Evolutionary conservation across 2,113 vertebrate species (phyloP).

Genomic region (Saimiri boliviensis): DNA sequence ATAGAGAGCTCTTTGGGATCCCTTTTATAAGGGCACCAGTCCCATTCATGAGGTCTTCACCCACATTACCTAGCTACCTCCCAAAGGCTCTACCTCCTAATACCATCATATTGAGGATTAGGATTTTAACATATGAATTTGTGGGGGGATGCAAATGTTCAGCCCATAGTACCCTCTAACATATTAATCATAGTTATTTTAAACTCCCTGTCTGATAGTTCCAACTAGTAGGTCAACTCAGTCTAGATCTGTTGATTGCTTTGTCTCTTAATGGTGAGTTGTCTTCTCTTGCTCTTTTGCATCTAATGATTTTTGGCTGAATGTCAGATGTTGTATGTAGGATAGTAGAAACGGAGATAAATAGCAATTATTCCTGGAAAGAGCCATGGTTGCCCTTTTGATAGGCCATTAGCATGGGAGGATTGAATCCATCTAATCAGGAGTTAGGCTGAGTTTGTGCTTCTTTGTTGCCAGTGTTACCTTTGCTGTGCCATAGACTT

Average conservation of each 20-base stretch:
- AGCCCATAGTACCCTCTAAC: neutral
- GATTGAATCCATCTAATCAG: neutral
- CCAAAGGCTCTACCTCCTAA: neutral
- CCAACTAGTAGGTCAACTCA: neutral
- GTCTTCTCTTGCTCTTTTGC: constrained; percentile 41
- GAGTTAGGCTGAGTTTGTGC: neutral
- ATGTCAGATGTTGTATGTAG: neutral
- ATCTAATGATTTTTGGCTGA: constrained; percentile 34
- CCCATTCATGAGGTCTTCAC: neutral
- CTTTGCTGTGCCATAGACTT: neutral
- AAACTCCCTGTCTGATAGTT: constrained; percentile 22
- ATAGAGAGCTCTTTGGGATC: neutral
- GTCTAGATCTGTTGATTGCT: neutral
- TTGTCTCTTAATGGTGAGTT: constrained; percentile 19
- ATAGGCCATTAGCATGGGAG: neutral
- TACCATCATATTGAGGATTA: neutral
- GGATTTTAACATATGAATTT: neutral
- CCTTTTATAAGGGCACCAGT: neutral
- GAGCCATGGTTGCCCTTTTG: neutral
- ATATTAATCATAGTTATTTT: constrained; percentile 31
- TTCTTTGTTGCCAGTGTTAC: constrained; percentile 10
- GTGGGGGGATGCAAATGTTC: neutral
- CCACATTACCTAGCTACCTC: neutral
- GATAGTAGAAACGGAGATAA: constrained; percentile 6
- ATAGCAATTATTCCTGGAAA: constrained; percentile 8